Evolutionary conservation across 2,888 invertebrate species (phyloP).

Genomic region (Diploptera punctata): DNA sequence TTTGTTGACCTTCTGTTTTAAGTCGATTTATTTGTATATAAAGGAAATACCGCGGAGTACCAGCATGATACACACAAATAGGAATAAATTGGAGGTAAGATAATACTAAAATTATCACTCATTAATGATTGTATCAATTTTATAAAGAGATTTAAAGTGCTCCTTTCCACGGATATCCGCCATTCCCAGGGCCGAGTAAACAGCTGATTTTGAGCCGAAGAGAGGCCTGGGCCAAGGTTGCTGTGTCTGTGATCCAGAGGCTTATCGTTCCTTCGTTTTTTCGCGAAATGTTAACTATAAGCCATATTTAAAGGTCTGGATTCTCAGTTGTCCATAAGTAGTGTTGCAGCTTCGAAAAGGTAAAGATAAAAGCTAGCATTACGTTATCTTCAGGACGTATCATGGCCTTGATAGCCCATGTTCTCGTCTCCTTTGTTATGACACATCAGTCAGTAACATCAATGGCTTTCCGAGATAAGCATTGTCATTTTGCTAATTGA

Average conservation of each 20-base stretch:
- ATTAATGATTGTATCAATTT: background rate
- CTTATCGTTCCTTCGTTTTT: conserved; percentile 16
- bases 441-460: background rate
- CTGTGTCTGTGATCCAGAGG: background rate
- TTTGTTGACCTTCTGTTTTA: conserved; percentile 34
- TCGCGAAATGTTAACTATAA: conserved; percentile 8
- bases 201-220: conserved; percentile 41
- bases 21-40: conserved; percentile 27
- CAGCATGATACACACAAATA: conserved; percentile 43
- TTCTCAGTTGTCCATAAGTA: conserved; percentile 26
- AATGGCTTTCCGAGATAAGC: background rate
- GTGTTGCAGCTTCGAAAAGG: conserved; percentile 40
- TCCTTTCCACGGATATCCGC: conserved; percentile 27
- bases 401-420: conserved; percentile 32
- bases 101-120: background rate
- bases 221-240: conserved; percentile 38
- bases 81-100: conserved; percentile 44
- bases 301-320: conserved; percentile 13
- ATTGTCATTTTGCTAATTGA: background rate
- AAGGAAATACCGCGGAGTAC: conserved; percentile 27
- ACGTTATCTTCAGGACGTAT: conserved; percentile 14
- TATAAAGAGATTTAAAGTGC: background rate
- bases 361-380: conserved; percentile 19
- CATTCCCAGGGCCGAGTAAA: conserved; percentile 36
- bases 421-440: conserved; percentile 27